Conservation (phyloP, 1,140 invertebrate species). For the Megalopta genalis region DNA sequence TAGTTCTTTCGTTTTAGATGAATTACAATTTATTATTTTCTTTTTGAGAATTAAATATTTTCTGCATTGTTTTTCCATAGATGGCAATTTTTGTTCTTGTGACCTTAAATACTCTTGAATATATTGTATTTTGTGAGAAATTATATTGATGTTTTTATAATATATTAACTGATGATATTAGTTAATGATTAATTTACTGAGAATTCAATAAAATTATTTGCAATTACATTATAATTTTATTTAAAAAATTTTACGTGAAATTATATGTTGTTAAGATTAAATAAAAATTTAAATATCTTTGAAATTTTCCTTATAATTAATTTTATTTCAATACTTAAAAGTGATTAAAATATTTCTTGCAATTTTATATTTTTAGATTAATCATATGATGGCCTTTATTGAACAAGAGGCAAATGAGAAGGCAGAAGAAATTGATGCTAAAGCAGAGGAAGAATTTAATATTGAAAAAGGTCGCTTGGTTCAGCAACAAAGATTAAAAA, state of each 20-base stretch:
- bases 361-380: constrained; percentile 87
- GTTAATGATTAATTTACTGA: no score
- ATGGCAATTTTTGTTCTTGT: neutral
- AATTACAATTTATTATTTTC: neutral
- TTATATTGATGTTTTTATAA: neutral
- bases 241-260: neutral
- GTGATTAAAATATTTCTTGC: neutral
- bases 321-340: neutral
- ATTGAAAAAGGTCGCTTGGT: constrained; percentile 99
- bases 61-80: neutral
- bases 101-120: neutral
- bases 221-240: neutral
- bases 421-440: constrained; percentile 99
- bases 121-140: neutral
- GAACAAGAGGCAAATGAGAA: constrained; percentile 99
- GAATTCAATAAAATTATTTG: neutral
- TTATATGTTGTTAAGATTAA: no score
- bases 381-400: constrained; percentile 99
- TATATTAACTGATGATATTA: neutral
- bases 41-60: neutral
- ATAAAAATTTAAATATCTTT: neutral
- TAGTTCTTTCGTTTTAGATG: neutral
- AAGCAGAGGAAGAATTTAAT: constrained; percentile 99
- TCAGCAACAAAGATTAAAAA: constrained; percentile 98
- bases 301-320: neutral